Percentiles rank a stretch among this genome's conserved stretches.
phyloP scores from a whole-genome alignment of 2,113 vertebrate species.

The Ochotona curzoniae region DNA sequence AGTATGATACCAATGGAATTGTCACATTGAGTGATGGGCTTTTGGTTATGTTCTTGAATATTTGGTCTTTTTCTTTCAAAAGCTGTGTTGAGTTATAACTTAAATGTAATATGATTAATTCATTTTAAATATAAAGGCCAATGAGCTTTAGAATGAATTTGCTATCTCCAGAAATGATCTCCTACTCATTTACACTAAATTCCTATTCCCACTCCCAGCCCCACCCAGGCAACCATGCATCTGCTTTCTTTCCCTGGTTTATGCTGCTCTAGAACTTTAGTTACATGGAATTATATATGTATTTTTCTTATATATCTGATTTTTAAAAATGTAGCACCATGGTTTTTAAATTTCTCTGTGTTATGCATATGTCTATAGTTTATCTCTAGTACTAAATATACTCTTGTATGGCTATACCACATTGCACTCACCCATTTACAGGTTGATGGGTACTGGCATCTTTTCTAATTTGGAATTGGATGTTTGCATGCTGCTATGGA shows the following conservation, averaged over 20 bases:
- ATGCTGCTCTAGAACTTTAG: background rate
- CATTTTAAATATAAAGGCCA: background rate
- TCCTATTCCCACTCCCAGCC: background rate
- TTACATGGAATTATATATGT: background rate
- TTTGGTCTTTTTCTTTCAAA: background rate
- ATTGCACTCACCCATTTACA: background rate
- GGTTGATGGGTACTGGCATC: background rate
- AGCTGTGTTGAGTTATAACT: background rate
- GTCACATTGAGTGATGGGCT: background rate
- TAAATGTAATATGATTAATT: background rate
- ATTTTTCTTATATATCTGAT: background rate
- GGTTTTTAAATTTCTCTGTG: background rate
- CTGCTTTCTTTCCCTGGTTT: background rate
- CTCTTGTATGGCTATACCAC: too few relatives aligned
- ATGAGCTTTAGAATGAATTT: background rate
- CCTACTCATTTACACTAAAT: background rate
- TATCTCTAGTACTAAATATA: background rate
- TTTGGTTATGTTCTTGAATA: background rate
- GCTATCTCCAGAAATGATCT: background rate
- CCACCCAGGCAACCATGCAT: background rate
- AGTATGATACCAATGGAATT: background rate
- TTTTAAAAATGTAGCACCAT: background rate
- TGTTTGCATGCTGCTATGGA: background rate
- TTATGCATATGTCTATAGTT: background rate
- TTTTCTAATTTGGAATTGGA: background rate